These are phyloP conservation scores for Ptyas mucosa DNA, from an alignment of 2,113 vertebrate species.

Conservation along the genomic window DNA sequence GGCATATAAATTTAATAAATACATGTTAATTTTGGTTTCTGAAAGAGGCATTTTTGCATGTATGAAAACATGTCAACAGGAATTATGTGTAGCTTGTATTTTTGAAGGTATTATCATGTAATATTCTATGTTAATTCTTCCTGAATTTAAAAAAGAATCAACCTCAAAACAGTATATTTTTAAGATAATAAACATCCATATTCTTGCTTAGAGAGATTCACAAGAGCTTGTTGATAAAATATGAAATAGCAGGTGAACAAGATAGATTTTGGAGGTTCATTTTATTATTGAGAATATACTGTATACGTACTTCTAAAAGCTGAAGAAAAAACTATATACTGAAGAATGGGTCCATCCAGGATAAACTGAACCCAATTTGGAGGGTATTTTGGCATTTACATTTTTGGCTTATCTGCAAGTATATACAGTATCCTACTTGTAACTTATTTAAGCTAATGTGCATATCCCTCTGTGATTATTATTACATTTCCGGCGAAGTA, in stretches of 20 bases:
- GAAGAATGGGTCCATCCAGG: not conserved
- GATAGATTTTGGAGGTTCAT: not conserved
- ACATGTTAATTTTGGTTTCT: not conserved
- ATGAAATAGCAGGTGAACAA: not conserved
- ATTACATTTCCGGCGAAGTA: not conserved
- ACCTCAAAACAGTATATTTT: not conserved
- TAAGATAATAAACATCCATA: not conserved
- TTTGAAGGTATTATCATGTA: rapidly evolving
- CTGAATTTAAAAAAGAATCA: slow-evolving; percentile 44
- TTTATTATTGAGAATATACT: not conserved
- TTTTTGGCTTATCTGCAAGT: too few relatives aligned
- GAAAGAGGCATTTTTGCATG: not conserved
- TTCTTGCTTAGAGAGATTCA: not conserved
- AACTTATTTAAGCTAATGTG: too few relatives aligned
- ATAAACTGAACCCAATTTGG: not conserved
- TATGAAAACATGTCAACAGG: not conserved
- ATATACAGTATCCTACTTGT: not conserved
- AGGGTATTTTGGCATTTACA: too few relatives aligned
- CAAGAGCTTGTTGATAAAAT: not conserved
- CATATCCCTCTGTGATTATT: not conserved
- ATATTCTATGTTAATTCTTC: slow-evolving; percentile 50
- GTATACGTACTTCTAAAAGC: not conserved
- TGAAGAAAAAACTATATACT: not conserved
- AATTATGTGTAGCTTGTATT: not conserved
- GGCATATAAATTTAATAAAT: not conserved